Conservation (phyloP, 2,797 vertebrate genomes). For the Paramormyrops hopkinsi region DNA sequence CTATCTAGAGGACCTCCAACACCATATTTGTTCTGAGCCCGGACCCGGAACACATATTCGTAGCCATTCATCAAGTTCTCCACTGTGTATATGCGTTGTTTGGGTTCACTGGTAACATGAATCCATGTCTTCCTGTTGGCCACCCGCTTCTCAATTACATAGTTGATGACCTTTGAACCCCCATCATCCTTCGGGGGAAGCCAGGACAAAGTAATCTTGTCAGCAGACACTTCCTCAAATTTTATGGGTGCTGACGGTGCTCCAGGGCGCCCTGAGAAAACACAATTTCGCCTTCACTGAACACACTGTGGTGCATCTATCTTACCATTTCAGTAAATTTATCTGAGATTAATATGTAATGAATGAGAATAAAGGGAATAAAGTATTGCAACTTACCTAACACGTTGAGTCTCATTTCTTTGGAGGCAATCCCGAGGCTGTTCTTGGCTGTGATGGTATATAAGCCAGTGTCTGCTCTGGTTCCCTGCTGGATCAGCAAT, state of each 20-base stretch:
- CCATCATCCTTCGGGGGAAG: conserved; percentile 93
- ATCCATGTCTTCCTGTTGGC: conserved; percentile 87
- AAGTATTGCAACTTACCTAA: conserved; percentile 65
- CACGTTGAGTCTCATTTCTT: conserved; percentile 95
- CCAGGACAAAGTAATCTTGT: conserved; percentile 91
- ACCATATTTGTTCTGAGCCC: conserved; percentile 96
- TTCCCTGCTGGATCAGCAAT: conserved; percentile 87
- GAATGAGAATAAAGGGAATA: not conserved
- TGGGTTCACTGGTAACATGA: conserved; percentile 80
- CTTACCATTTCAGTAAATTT: not conserved
- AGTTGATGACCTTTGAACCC: conserved; percentile 93
- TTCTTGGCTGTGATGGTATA: conserved; percentile 90
- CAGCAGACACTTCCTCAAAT: conserved; percentile 84
- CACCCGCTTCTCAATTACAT: conserved; percentile 91
- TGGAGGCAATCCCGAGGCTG: conserved; percentile 80
- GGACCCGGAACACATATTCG: conserved; percentile 90
- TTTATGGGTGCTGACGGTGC: conserved; percentile 92
- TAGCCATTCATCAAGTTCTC: conserved; percentile 84
- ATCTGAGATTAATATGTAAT: not conserved
- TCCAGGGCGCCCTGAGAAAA: conserved; percentile 78
- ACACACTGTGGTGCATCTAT: not conserved
- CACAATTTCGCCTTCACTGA: not conserved
- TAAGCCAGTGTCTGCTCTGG: conserved; percentile 84
- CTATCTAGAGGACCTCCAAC: conserved; percentile 91
- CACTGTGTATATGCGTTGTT: conserved; percentile 83